phyloP scores from a whole-genome alignment of 2,888 invertebrate genomes.

The Xanthia togata region DNA sequence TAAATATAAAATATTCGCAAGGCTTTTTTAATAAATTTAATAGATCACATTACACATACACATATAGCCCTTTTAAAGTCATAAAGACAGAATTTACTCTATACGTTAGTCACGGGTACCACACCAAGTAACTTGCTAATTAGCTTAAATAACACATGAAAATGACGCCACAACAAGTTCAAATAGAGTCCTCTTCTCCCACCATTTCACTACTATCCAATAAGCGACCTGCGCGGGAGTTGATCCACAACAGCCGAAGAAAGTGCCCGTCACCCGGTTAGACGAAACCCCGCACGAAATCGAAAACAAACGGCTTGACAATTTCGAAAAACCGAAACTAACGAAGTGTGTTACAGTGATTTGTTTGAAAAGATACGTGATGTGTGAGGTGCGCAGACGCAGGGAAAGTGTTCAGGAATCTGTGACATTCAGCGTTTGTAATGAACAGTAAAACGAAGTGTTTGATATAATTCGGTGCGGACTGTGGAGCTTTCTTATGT shows the following conservation, averaged over 20 bases:
- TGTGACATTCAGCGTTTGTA: slow-evolving; percentile 26
- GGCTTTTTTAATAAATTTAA: neutral
- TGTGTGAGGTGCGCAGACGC: slow-evolving; percentile 35
- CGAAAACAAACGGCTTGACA: slow-evolving; percentile 41
- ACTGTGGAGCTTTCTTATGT: slow-evolving; percentile 58
- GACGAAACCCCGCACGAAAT: slow-evolving; percentile 27
- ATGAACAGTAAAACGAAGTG: slow-evolving; percentile 40
- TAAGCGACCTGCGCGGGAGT: slow-evolving; percentile 78
- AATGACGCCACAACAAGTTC: slow-evolving; percentile 26
- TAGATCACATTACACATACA: neutral
- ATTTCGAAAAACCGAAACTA: slow-evolving; percentile 42
- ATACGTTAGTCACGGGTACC: neutral
- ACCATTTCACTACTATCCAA: slow-evolving; percentile 75
- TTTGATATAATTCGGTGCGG: slow-evolving; percentile 50
- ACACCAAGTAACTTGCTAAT: neutral
- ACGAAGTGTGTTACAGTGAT: slow-evolving; percentile 31
- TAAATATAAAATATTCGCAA: neutral
- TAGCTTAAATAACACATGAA: slow-evolving; percentile 8
- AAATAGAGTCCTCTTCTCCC: slow-evolving; percentile 69
- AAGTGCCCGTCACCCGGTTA: slow-evolving; percentile 76
- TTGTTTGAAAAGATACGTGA: slow-evolving; percentile 32
- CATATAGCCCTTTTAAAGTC: neutral
- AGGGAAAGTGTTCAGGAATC: slow-evolving; percentile 55
- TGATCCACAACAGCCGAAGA: slow-evolving; percentile 74
- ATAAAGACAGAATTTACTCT: neutral